Conservation (phyloP, 1,140 invertebrate genomes). For the Grapholita molesta region DNA sequence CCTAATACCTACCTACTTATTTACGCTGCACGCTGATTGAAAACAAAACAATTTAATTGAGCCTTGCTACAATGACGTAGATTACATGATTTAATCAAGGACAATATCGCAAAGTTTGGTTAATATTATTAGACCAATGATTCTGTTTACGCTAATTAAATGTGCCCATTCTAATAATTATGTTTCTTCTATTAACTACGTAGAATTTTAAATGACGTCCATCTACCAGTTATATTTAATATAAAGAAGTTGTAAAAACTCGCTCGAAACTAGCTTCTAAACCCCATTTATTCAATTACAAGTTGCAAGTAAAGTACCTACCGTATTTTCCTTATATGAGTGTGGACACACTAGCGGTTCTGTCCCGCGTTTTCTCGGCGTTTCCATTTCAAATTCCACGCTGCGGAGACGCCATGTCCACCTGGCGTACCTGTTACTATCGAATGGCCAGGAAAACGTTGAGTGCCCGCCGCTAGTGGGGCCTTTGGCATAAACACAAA, state of each 20-base stretch:
- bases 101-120: not conserved
- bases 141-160: not conserved
- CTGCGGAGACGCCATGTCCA: too few species aligned
- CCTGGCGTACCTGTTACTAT: too few species aligned
- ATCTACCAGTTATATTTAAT: not conserved
- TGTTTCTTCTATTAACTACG: not conserved
- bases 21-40: not conserved
- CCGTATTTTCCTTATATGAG: too few species aligned
- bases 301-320: too few species aligned
- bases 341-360: too few species aligned
- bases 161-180: not conserved
- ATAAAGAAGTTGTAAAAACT: not conserved
- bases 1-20: too few species aligned
- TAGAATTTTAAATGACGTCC: not conserved
- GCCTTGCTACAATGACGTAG: constrained; percentile 2
- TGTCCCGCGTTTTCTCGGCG: too few species aligned
- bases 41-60: constrained; percentile 6
- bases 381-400: too few species aligned
- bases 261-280: not conserved
- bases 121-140: not conserved
- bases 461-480: too few species aligned
- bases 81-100: not conserved
- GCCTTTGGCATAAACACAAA: too few species aligned
- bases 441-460: too few species aligned
- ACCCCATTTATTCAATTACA: not conserved